phyloP scores from a whole-genome alignment of 2,888 invertebrate species.

The Nemoura dubitans region DNA sequence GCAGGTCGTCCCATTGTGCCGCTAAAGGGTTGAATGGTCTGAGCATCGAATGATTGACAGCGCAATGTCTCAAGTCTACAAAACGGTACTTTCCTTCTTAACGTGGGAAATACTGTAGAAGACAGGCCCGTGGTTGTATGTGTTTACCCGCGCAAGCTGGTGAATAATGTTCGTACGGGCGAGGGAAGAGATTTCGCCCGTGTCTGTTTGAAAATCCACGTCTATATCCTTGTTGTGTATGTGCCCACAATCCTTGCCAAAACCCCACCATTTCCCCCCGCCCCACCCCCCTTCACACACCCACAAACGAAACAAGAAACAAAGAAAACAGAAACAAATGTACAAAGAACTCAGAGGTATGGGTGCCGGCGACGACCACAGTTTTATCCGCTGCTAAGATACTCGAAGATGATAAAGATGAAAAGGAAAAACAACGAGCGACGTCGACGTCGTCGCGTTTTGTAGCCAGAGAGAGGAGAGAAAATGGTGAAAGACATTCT shows the following conservation, averaged over 20 bases:
- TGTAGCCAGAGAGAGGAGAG: too few species aligned
- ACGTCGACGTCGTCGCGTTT: too few species aligned
- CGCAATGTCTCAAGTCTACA: too few species aligned
- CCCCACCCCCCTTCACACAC: neutral
- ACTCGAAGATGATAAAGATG: slow-evolving; percentile 7
- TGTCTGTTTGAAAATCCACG: neutral
- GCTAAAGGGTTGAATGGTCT: too few species aligned
- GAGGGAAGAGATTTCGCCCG: neutral
- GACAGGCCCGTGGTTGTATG: too few species aligned
- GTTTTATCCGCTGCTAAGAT: neutral
- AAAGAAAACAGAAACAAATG: neutral
- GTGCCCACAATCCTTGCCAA: neutral
- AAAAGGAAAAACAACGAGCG: neutral
- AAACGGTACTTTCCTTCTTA: too few species aligned
- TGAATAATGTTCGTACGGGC: neutral
- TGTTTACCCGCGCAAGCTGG: neutral
- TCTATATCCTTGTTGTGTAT: neutral
- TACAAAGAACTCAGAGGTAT: neutral
- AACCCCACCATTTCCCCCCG: neutral
- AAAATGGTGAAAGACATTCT: slow-evolving; percentile 7
- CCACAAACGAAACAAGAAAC: neutral
- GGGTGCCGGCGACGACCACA: neutral
- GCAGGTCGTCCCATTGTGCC: too few species aligned
- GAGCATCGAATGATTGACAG: too few species aligned
- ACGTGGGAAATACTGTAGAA: too few species aligned